A percentile compares a stretch with the other conserved stretches of the same genome.
Evolutionary conservation across 2,888 invertebrate genomes (phyloP).

Genomic region (Noctua fimbriata): DNA sequence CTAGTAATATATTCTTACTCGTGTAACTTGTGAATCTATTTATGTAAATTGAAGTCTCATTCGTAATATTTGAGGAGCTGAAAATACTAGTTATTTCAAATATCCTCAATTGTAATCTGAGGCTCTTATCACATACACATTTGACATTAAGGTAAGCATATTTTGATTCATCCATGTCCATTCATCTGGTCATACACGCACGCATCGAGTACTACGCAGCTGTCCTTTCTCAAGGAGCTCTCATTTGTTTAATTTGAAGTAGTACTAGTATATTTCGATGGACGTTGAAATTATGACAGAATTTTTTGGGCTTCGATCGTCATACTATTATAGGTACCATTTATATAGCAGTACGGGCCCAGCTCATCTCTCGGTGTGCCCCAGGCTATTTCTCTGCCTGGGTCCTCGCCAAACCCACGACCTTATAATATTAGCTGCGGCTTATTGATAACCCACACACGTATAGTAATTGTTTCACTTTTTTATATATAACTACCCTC

Average conservation of each 20-base stretch:
- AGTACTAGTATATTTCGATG: neutral
- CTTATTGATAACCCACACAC: conserved; percentile 56
- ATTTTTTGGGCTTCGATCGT: neutral
- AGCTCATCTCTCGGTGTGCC: neutral
- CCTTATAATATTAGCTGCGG: conserved; percentile 61
- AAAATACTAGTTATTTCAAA: conserved; percentile 9
- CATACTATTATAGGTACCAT: neutral
- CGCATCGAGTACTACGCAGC: neutral
- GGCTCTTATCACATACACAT: neutral
- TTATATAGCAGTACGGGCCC: neutral
- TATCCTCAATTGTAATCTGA: too few relatives aligned
- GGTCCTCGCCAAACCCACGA: conserved; percentile 63
- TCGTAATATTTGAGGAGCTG: neutral
- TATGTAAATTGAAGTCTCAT: neutral
- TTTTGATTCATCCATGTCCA: neutral
- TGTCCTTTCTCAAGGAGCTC: neutral
- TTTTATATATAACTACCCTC: conserved; percentile 60
- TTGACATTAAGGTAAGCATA: neutral
- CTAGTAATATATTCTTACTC: conserved; percentile 39
- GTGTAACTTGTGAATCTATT: conserved; percentile 28
- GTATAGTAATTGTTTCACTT: conserved; percentile 60
- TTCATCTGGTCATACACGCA: neutral
- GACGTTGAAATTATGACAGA: neutral
- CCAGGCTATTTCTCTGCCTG: conserved; percentile 33
- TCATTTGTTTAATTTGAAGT: neutral